Evolutionary conservation across 1,140 invertebrate species (phyloP), one percentile per base, ranked within the genome.

Genomic region (Sycophila sp.): DNA sequence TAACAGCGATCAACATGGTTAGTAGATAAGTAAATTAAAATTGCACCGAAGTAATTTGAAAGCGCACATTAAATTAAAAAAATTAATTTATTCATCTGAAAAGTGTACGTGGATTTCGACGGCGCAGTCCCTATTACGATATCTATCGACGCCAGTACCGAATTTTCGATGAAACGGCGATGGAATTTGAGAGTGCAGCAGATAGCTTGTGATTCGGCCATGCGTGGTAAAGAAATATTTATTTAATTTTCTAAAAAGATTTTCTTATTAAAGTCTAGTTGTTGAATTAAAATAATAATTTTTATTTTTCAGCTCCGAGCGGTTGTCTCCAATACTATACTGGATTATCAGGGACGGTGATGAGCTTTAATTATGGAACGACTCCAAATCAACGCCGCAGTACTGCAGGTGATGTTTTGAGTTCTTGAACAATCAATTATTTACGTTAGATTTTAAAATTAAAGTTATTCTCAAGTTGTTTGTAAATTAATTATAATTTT

Each of bases 271-370:
- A 42, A n/a, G n/a, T n/a, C n/a, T n/a, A n/a, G n/a, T n/a, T n/a
- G n/a, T n/a, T n/a, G n/a, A n/a, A n/a, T n/a, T n/a, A 47, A 22
- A 47, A 47, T 47, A 47, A 10, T n/a, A 19, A 6, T 3, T 15
- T 47, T 19, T 22, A 1, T 42, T 17, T 79, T 85, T 58, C 76
- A 92, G 93, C 93, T 4, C 93, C 93, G 4, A 88, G 89, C 47
- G 93, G 93, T 30, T 95, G 94, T 81, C 85, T 95, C 4, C 93
- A 94, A 85, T 95, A 94, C 81, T 92, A 91, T 77, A 91, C 89
- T 24, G 87, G 85, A 4, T 72, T 83, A 3, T 87, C 87, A 7
- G 93, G 91, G 11, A 91, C 87, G 0, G 90, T 95, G 15, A 89
- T 83, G 36, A 93, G 93, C 79, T 95, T 95, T 72, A 95, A 94